Conservation (phyloP, 37 sponge, comb jelly and placozoan species). For the Crambe crambe region DNA sequence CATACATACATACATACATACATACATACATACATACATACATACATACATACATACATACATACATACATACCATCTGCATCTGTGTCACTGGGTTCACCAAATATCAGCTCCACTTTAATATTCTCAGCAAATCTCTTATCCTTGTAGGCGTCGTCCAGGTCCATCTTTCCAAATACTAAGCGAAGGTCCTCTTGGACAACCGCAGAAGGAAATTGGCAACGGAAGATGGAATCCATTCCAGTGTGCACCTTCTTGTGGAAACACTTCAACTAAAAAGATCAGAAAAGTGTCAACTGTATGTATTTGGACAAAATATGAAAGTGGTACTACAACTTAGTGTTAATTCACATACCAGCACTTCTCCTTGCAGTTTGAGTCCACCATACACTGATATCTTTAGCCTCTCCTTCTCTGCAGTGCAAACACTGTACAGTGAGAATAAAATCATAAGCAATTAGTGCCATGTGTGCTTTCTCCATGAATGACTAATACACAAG, state of each 20-base stretch:
- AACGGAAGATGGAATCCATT: slow-evolving; percentile 81
- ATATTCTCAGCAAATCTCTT: slow-evolving; percentile 75
- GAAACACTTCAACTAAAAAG: slow-evolving; percentile 80
- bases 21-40: too few species aligned
- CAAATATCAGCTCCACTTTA: slow-evolving; percentile 83
- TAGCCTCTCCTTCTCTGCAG: slow-evolving; percentile 53
- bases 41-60: not conserved
- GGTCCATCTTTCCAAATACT: slow-evolving; percentile 83
- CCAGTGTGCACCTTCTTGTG: slow-evolving; percentile 83
- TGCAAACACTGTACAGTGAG: slow-evolving; percentile 33
- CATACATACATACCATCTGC: not conserved
- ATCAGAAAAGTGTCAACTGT: not conserved
- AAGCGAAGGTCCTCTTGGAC: slow-evolving; percentile 69
- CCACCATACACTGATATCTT: slow-evolving; percentile 71
- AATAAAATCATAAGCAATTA: not conserved
- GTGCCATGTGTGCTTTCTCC: too few species aligned
- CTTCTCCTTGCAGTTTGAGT: slow-evolving; percentile 63
- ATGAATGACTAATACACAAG: too few species aligned
- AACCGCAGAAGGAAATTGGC: slow-evolving; percentile 88
- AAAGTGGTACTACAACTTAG: not conserved
- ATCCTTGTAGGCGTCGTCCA: slow-evolving; percentile 94
- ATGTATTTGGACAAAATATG: not conserved
- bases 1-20: too few species aligned
- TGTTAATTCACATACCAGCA: slow-evolving; percentile 45
- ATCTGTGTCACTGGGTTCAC: not conserved